phyloP scores from a whole-genome alignment of 1,140 invertebrate species.

The Thrips palmi region DNA sequence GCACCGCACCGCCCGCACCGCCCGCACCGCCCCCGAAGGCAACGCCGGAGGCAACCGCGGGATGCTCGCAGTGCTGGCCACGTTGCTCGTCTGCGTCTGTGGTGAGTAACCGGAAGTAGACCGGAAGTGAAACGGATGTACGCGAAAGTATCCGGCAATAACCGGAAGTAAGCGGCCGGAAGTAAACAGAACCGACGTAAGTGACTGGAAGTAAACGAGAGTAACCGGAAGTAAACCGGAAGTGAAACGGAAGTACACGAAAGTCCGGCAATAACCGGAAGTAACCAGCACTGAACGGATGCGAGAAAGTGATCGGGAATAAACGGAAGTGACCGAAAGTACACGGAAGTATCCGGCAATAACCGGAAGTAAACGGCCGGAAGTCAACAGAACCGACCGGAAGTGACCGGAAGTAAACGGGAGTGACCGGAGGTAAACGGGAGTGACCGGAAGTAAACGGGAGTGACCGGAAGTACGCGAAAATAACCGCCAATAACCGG shows the following conservation, averaged over 20 bases:
- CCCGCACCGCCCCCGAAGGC: constrained; percentile 2
- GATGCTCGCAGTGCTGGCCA: neutral
- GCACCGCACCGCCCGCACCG: constrained; percentile 4
- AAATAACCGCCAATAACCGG: no score
- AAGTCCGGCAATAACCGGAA: no score
- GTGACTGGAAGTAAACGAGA: neutral
- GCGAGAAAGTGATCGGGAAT: no score
- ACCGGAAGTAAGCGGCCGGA: neutral
- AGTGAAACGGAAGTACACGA: neutral
- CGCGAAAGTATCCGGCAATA: neutral
- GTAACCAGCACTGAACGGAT: no score
- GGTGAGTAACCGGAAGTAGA: neutral
- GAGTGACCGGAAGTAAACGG: no score
- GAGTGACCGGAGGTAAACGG: neutral
- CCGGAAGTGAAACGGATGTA: neutral
- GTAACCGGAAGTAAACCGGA: neutral
- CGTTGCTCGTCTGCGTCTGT: neutral
- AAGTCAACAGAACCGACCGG: neutral
- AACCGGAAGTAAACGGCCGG: neutral
- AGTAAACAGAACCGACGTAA: neutral
- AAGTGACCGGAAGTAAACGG: neutral
- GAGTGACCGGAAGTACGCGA: no score
- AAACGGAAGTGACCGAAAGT: no score
- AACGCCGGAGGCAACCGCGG: neutral
- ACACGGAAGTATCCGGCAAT: neutral